Evolutionary conservation across 2,113 vertebrate genomes (phyloP).

Genomic region (Cynocephalus volans): DNA sequence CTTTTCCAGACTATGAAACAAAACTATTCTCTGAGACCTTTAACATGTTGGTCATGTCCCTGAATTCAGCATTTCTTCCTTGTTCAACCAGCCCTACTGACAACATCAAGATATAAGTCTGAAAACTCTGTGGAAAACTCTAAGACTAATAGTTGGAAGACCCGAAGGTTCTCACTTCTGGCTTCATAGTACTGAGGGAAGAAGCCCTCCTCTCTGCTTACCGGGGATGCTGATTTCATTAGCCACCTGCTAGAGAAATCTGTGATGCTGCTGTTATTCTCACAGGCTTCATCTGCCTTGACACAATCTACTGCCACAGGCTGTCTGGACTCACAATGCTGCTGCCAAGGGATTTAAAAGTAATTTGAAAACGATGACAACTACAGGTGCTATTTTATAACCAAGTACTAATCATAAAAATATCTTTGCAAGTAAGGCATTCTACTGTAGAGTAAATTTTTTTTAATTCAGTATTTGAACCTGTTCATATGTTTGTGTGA

Average conservation of each 20-base stretch:
- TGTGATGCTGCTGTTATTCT: neutral
- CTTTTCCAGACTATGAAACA: neutral
- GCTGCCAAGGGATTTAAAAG: slow-evolving; percentile 5
- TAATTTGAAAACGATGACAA: neutral
- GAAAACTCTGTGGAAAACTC: neutral
- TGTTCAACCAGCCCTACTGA: neutral
- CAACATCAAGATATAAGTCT: neutral
- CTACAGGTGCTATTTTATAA: neutral
- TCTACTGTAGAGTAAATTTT: neutral
- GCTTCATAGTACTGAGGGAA: neutral
- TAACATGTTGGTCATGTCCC: neutral
- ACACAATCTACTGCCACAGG: neutral
- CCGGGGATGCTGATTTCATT: neutral
- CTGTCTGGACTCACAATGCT: neutral
- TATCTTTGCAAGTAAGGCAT: neutral
- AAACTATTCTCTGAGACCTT: neutral
- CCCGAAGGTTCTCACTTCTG: neutral
- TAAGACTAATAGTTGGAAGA: neutral
- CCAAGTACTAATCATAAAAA: neutral
- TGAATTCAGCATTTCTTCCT: neutral
- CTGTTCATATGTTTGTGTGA: neutral
- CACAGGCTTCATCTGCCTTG: neutral
- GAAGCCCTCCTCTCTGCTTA: neutral
- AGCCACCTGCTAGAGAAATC: neutral
- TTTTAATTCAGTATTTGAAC: neutral